These are phyloP conservation scores for Noctua pronuba DNA, from an alignment of 2,888 invertebrate species.

Conservation along the genomic window DNA sequence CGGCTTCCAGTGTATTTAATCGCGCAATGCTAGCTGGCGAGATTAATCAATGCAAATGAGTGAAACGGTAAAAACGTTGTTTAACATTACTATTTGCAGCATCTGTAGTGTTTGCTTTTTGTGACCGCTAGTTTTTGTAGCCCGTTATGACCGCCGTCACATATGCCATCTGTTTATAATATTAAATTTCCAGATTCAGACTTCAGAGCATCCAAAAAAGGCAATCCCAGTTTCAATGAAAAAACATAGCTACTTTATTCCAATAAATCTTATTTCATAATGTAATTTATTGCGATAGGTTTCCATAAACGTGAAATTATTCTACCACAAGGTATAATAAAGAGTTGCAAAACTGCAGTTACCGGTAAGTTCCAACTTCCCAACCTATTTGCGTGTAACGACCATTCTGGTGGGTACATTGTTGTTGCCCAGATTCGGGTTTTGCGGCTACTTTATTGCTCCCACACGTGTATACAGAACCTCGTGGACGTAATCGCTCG, in stretches of 20 bases:
- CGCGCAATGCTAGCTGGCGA: slow-evolving; percentile 4
- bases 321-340: slow-evolving; percentile 35
- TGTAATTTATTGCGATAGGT: slow-evolving; percentile 39
- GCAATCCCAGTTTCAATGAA: neutral
- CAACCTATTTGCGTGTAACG: slow-evolving; percentile 46
- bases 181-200: neutral
- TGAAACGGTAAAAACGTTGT: slow-evolving; percentile 33
- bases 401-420: slow-evolving; percentile 31
- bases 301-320: slow-evolving; percentile 47
- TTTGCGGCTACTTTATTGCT: slow-evolving; percentile 51
- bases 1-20: slow-evolving; percentile 27
- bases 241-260: slow-evolving; percentile 14
- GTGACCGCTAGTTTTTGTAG: neutral
- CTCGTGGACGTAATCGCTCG: slow-evolving; percentile 56
- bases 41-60: slow-evolving; percentile 51
- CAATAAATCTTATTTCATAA: slow-evolving; percentile 49
- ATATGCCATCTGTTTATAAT: slow-evolving; percentile 5
- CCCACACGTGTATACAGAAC: slow-evolving; percentile 49
- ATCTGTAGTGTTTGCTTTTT: slow-evolving; percentile 14
- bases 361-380: slow-evolving; percentile 30
- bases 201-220: neutral
- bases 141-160: neutral
- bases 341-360: slow-evolving; percentile 50
- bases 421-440: slow-evolving; percentile 40
- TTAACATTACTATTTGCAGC: slow-evolving; percentile 39